A percentile compares a stretch with the other conserved stretches of the same genome.
phyloP scores from a whole-genome alignment of 37 sponge, comb jelly and placozoan species.

The Beroe forskalii region DNA sequence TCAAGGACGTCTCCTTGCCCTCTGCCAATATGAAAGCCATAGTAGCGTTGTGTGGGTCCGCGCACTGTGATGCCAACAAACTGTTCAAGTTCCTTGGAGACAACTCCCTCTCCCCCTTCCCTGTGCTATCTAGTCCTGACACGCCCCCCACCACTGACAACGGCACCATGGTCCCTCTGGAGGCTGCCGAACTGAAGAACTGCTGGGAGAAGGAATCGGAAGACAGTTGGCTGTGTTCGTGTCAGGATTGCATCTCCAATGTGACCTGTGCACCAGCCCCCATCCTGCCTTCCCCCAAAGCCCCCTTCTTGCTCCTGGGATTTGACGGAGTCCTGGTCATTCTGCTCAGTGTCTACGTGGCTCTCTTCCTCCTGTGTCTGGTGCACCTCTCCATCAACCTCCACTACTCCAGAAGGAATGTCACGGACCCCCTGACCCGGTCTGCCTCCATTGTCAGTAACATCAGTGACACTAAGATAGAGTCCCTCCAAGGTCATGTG shows the following conservation, averaged over 20 bases:
- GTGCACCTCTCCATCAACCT: conserved; percentile 46
- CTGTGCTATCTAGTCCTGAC: not conserved
- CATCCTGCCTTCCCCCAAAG: not conserved
- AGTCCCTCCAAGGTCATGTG: not conserved
- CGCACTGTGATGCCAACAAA: not conserved
- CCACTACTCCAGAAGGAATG: conserved; percentile 8
- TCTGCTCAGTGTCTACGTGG: conserved; percentile 37
- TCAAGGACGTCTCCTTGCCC: conserved; percentile 58
- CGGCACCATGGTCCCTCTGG: conserved; percentile 33
- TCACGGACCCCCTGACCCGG: conserved; percentile 48
- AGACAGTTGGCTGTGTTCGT: conserved; percentile 49
- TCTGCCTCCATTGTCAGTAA: conserved; percentile 45
- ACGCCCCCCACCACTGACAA: not conserved
- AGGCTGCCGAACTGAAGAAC: not conserved
- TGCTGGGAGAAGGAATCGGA: conserved; percentile 55
- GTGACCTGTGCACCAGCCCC: conserved; percentile 41
- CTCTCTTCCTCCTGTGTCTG: conserved; percentile 54
- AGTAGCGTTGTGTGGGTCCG: conserved; percentile 31
- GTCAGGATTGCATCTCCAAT: conserved; percentile 44
- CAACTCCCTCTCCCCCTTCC: conserved; percentile 56
- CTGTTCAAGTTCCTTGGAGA: conserved; percentile 38
- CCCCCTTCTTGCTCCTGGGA: conserved; percentile 39
- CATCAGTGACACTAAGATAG: conserved; percentile 43
- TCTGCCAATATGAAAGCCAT: conserved; percentile 62
- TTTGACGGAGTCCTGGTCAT: conserved; percentile 59